Conservation (phyloP, 2,888 invertebrate species). For the Aplocera efformata region DNA sequence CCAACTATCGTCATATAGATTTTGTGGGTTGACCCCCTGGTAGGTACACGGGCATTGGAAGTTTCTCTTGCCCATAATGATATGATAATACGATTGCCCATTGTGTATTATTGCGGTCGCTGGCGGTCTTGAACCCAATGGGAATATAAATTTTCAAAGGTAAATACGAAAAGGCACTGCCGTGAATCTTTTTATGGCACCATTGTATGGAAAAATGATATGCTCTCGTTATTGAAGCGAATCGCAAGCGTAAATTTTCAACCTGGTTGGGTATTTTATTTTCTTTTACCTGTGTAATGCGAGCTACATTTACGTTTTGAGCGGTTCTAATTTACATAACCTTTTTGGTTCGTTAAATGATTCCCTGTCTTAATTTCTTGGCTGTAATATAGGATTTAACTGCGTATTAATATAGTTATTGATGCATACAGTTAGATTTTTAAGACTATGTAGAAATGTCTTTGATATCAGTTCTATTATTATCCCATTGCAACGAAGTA, state of each 20-base stretch:
- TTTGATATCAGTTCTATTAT: no score
- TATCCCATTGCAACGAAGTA: no score
- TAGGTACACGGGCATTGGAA: conserved; percentile 20
- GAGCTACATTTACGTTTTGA: neutral
- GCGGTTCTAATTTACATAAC: neutral
- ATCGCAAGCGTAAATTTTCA: conserved; percentile 47
- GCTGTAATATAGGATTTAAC: neutral
- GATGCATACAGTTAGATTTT: no score
- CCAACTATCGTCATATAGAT: no score
- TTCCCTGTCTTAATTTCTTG: neutral
- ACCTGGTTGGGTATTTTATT: conserved; percentile 35
- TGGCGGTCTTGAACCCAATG: conserved; percentile 58
- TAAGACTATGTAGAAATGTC: no score
- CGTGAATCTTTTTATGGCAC: conserved; percentile 64
- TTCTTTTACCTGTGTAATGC: conserved; percentile 24
- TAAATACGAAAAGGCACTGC: conserved; percentile 66
- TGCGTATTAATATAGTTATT: no score
- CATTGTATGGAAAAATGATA: conserved; percentile 63
- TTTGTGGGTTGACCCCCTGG: no score
- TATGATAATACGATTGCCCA: conserved; percentile 76
- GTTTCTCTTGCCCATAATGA: conserved; percentile 50
- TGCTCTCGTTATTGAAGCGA: conserved; percentile 48
- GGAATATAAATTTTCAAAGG: conserved; percentile 75
- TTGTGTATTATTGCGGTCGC: conserved; percentile 70
- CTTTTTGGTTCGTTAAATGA: neutral